Evolutionary conservation across 1,140 invertebrate genomes (phyloP), one percentile per base, ranked within the genome.

Genomic region (Zaprionus tsacasi): DNA sequence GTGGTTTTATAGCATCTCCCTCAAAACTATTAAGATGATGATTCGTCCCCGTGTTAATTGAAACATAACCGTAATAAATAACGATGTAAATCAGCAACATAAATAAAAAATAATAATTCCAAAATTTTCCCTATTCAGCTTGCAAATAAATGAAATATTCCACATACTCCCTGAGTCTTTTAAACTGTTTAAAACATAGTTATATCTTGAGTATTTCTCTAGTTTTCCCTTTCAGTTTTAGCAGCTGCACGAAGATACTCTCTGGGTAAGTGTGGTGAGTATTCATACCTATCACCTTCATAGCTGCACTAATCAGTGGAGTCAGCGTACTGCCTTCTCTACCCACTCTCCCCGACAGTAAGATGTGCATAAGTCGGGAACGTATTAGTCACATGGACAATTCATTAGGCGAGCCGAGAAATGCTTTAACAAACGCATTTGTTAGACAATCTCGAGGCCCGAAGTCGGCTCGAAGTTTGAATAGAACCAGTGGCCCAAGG

Each of bases 401-500:
- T 61, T 68, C 48, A 63, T 69, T 56, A 40, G 57, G 52, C 54
- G 27, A 56, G 6, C n/a, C n/a, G 15, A 67, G 66, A 56, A 74
- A 69, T 63, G 58, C 52, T 55, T 63, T 69, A 48, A 74, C 58
- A 74, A 48, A 38, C 57, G 45, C 59, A 69, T 63, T 36, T 69
- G 57, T 69, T 57, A 60, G 27, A 25, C 43, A 61, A 69, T 63
- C 66, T 69, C 58, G 25, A 74, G 40, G 70, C 6, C 17, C n/a
- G n/a, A 11, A 21, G 17, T 11, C 17, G 8, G 17, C 21, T n/a
- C 7, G 6, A 13, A n/a, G n/a, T n/a, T n/a, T n/a, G n/a, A n/a
- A n/a, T n/a, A n/a, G n/a, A n/a, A n/a, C n/a, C n/a, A n/a, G n/a
- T n/a, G n/a, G n/a, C n/a, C n/a, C n/a, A n/a, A n/a, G n/a, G n/a